Evolutionary conservation across 2,888 invertebrate species (phyloP).

Genomic region (Hanleya hanleyi): DNA sequence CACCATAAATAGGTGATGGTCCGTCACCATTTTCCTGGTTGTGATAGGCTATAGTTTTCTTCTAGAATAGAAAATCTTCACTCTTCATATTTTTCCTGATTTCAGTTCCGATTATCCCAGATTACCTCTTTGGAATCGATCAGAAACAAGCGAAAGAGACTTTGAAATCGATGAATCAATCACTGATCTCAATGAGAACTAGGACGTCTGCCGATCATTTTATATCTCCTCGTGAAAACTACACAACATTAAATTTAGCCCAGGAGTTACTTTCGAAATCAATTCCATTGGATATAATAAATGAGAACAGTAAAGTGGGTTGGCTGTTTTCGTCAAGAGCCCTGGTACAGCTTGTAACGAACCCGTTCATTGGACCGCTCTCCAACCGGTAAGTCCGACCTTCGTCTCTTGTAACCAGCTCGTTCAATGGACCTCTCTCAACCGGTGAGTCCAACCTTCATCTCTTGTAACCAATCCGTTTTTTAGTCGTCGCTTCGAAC

Average conservation of each 20-base stretch:
- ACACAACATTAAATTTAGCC: background rate
- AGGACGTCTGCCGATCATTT: background rate
- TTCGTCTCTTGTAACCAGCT: no score
- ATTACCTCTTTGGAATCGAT: conserved; percentile 79
- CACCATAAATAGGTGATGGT: no score
- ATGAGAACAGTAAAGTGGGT: conserved; percentile 71
- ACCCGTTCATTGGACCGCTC: conserved; percentile 83
- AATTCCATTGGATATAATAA: conserved; percentile 46
- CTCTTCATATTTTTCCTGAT: conserved; percentile 42
- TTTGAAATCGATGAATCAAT: conserved; percentile 2
- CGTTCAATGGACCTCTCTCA: no score
- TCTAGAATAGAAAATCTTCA: no score
- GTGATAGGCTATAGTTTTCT: no score
- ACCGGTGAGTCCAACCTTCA: no score
- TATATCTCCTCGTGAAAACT: background rate
- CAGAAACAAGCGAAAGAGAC: conserved; percentile 36
- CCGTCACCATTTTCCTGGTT: no score
- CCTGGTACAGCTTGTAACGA: conserved; percentile 84
- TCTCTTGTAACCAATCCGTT: no score
- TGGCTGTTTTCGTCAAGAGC: conserved; percentile 82
- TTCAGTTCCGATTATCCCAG: conserved; percentile 87
- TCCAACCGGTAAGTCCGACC: conserved; percentile 74
- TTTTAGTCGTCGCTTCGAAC: no score
- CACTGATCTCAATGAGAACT: background rate
- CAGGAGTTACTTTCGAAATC: conserved; percentile 10